These are phyloP conservation scores for Microctenopoma stevenorrisi DNA, from an alignment of 2,797 vertebrate genomes.

Conservation along the genomic window DNA sequence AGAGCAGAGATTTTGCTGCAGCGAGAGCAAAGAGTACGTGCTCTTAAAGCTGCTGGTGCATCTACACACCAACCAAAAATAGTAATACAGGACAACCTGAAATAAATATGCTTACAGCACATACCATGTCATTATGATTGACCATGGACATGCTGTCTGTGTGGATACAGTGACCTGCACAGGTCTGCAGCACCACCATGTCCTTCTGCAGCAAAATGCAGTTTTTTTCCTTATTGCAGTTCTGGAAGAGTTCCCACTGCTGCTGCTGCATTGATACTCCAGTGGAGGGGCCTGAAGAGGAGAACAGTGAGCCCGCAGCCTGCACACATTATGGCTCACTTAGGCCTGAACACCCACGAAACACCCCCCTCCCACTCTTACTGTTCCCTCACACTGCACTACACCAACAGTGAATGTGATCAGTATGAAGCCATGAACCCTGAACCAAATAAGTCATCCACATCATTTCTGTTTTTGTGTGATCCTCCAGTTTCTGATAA, in stretches of 20 bases:
- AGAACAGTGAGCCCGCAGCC: slow-evolving; percentile 59
- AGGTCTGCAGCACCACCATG: slow-evolving; percentile 64
- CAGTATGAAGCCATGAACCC: background rate
- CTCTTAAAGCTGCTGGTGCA: slow-evolving; percentile 39
- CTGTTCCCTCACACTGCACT: slow-evolving; percentile 19
- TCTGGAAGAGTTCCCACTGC: slow-evolving; percentile 82
- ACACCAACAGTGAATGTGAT: slow-evolving; percentile 1
- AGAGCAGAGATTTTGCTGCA: slow-evolving; percentile 72
- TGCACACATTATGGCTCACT: slow-evolving; percentile 38
- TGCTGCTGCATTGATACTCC: slow-evolving; percentile 80
- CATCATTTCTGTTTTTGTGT: background rate
- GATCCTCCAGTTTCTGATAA: background rate
- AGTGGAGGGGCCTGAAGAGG: slow-evolving; percentile 69
- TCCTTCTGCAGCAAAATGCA: slow-evolving; percentile 69
- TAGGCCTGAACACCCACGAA: slow-evolving; percentile 31
- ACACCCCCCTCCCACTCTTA: background rate
- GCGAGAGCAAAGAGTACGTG: slow-evolving; percentile 61
- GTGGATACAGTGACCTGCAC: slow-evolving; percentile 35
- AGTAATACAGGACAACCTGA: background rate
- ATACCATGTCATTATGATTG: slow-evolving; percentile 2
- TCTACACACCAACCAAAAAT: slow-evolving; percentile 15
- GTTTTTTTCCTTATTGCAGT: slow-evolving; percentile 66
- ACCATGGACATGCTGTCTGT: background rate
- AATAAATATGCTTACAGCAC: slow-evolving; percentile 2
- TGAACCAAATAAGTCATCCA: background rate